Evolutionary conservation across 2,888 invertebrate genomes (phyloP), one percentile per base, ranked within the genome.

Genomic region (Tetanocera ferruginea): DNA sequence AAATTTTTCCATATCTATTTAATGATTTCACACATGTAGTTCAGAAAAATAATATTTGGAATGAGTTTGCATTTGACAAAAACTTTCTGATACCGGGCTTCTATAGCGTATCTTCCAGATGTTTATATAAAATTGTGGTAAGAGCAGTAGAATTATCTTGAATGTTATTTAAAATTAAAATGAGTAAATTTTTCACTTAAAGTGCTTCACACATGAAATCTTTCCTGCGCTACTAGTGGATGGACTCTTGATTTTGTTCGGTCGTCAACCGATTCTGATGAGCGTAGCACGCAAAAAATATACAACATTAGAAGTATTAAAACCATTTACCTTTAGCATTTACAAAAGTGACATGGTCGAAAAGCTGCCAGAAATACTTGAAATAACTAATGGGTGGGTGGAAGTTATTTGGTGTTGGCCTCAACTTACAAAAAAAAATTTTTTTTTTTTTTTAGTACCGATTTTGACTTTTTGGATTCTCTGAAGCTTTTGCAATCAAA

Each of bases 251-350:
- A 31, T 9, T 5, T 17, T 85, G 5, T 81, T 37, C 6, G 83
- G 87, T 0, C 83, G 81, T 1, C 80, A 83, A 43, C 86, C 89
- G 0, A 55, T 74, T 0, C 6, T 88, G 4, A 83, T 88, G 85
- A 34, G 79, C 9, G 80, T 87, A 8, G 84, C 85, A 37, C 82
- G 88, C 0, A 86, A 84, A 76, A 37, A 81, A n/a, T 86, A 82
- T 43, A 79, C 77, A 0, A 83, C 85, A 0, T 76, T 86, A 19
- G 83, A 84, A 43, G 87, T 85, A 0, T 83, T 88, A 83, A 75
- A 84, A 19, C 86, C 88, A 0, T 88, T 88, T 14, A 78, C 86
- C 80, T 82, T 84, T 60, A 87, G 85, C 73, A 82, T 82, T 28
- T 87, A 83, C 52, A 79, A 82, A 0, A 85, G 86, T 80, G 78